These are phyloP conservation scores for Eidolon helvum DNA, from an alignment of 2,113 vertebrate genomes.

Conservation along the genomic window DNA sequence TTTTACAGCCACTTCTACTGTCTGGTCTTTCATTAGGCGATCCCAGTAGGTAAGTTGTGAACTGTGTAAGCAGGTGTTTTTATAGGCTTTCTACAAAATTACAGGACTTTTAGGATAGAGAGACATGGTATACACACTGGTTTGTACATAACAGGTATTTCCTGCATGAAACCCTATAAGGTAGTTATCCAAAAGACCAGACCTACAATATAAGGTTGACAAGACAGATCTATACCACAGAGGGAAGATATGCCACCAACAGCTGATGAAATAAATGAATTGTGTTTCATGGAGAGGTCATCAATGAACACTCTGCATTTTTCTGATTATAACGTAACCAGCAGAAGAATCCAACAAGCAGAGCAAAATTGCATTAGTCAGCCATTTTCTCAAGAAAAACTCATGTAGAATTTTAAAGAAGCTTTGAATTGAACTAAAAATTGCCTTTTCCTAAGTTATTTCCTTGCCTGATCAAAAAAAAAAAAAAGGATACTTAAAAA, in stretches of 20 bases:
- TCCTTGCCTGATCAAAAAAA: neutral
- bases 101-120: neutral
- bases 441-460: neutral
- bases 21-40: neutral
- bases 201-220: neutral
- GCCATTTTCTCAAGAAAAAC: conserved; percentile 49
- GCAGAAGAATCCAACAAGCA: neutral
- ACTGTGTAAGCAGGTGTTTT: neutral
- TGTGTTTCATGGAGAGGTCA: neutral
- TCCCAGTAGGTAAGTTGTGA: neutral
- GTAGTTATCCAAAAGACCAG: neutral
- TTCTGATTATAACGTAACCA: neutral
- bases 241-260: neutral
- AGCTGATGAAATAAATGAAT: neutral
- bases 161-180: neutral
- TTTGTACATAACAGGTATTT: neutral
- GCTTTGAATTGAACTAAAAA: conserved; percentile 32
- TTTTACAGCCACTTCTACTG: neutral
- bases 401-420: conserved; percentile 15
- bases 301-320: neutral
- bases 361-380: conserved; percentile 11
- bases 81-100: neutral
- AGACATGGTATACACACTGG: neutral
- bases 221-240: neutral
- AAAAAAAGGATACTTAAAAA: neutral